Conservation (phyloP, 2,113 vertebrate species). For the Oreotrochilus melanogaster region DNA sequence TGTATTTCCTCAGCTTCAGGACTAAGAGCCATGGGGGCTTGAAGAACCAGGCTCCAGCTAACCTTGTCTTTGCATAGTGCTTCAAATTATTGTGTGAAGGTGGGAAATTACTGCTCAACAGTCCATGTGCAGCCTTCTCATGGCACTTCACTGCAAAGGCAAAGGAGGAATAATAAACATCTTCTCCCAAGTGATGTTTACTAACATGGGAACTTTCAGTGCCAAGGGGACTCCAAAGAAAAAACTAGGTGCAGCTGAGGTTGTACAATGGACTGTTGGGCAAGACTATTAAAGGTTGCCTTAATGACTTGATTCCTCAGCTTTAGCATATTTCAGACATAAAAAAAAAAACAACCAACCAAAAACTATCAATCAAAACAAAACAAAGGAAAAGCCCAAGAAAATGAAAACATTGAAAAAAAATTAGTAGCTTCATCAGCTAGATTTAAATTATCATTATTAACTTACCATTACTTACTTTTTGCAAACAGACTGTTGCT, state of each 20-base stretch:
- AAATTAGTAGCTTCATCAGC: neutral
- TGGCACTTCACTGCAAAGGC: neutral
- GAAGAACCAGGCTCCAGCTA: neutral
- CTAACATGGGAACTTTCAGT: neutral
- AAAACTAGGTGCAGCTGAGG: neutral
- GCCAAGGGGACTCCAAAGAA: neutral
- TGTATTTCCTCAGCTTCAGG: neutral
- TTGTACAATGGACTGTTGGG: neutral
- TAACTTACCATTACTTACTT: neutral
- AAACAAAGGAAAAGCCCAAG: neutral
- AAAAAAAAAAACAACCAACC: neutral
- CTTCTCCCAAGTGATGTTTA: neutral
- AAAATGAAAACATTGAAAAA: neutral
- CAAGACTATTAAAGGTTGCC: neutral
- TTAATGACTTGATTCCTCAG: neutral
- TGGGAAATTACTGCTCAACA: neutral
- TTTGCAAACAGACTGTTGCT: neutral
- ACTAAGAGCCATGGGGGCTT: neutral
- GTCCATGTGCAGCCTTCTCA: neutral
- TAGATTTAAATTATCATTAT: neutral
- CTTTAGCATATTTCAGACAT: neutral
- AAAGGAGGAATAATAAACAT: neutral
- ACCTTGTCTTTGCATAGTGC: fast-evolving
- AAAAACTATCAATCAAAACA: neutral
- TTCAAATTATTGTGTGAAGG: neutral